Evolutionary conservation across 2,888 invertebrate genomes (phyloP), one percentile per base, ranked within the genome.

Genomic region (Volucella inflata): DNA sequence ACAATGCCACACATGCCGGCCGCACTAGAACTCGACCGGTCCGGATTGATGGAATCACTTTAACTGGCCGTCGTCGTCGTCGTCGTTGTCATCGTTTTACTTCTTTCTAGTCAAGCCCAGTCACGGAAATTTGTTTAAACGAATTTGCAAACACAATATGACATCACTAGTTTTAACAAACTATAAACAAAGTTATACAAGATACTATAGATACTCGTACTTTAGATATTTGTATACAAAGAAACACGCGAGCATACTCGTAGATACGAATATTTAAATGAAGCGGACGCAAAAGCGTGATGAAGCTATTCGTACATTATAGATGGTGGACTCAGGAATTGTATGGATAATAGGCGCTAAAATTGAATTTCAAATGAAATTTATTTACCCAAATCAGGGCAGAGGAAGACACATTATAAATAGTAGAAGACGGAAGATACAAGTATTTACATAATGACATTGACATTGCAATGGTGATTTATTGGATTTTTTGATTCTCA

Each of bases 111-210:
- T 65, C 62, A 42, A 44, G 59, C 51, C 46, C 70, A 65, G 42
- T 42, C 44, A 55, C 46, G 16, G 21, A 50, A 72, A 72, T 74
- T 71, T 83, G 77, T 78, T 79, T 79, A 75, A 44, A 55, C 60
- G 70, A 76, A 85, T 80, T 76, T 53, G 50, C 71, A 76, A 80
- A 71, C 71, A 76, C 67, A 72, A 85, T 80, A 80, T 85, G 84
- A 85, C 84, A 85, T 85, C 76, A 85, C 70, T 70, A 60, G 68
- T 75, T 71, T 80, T 79, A 40, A 46, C 67, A 55, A 72, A 68
- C 40, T 68, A 70, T 48, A 64, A 57, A 74, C 16, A 68, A 10
- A 60, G n/a, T 60, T 38, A 81, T 42, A 64, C 62, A 21, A 1
- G 1, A 50, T 40, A 36, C 10, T 10, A 0, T 1, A 4, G 4